Evolutionary conservation across 2,888 invertebrate species (phyloP).

Genomic region (Ennomos fuscantarius): DNA sequence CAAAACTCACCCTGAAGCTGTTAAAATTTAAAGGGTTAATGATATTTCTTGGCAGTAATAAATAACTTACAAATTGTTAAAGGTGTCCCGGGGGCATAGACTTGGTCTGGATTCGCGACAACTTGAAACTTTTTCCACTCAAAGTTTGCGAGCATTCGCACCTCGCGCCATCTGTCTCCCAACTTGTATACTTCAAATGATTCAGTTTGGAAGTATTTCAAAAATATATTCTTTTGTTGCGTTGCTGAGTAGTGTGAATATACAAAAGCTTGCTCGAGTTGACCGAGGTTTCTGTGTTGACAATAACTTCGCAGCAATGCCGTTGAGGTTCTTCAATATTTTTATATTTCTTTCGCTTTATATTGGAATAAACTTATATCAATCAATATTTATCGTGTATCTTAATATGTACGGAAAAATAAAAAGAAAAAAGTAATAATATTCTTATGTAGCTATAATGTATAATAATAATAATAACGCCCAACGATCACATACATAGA

Average conservation of each 20-base stretch:
- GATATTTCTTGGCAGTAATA: conserved; percentile 79
- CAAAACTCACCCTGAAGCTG: conserved; percentile 58
- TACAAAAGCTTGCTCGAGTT: conserved; percentile 60
- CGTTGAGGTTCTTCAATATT: conserved; percentile 44
- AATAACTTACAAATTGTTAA: conserved; percentile 83
- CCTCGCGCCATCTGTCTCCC: conserved; percentile 74
- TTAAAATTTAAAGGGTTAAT: conserved; percentile 78
- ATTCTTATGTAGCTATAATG: no score
- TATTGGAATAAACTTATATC: conserved; percentile 16
- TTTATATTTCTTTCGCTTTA: conserved; percentile 38
- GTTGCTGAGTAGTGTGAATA: conserved; percentile 70
- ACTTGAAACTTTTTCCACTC: conserved; percentile 78
- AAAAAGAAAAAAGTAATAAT: no score
- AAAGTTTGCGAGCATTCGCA: conserved; percentile 77
- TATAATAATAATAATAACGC: no score
- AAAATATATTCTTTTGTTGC: conserved; percentile 79
- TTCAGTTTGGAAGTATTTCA: conserved; percentile 79
- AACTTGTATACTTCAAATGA: conserved; percentile 83
- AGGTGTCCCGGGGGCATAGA: conserved; percentile 76
- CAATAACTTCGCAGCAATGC: conserved; percentile 51
- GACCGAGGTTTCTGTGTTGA: conserved; percentile 46
- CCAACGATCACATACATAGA: no score
- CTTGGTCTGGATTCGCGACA: conserved; percentile 65
- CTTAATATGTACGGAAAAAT: no score
- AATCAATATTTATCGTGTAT: no score